Percentiles rank a stretch among this genome's conserved stretches.
phyloP scores from a whole-genome alignment of 2,797 vertebrate genomes.

The Fistularia tabacaria region DNA sequence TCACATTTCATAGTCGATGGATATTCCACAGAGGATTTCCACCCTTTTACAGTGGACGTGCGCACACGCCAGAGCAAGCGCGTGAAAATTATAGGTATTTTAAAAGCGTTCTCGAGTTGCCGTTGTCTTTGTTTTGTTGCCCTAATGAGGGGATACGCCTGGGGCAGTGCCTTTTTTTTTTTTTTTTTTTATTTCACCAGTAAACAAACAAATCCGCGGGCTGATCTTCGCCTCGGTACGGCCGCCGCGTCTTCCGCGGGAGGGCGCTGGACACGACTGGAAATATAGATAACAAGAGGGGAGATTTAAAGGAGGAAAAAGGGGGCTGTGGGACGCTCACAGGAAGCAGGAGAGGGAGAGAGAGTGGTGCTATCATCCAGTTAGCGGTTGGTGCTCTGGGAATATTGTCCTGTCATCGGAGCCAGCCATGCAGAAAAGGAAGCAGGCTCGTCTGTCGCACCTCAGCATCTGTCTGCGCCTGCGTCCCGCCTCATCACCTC shows the following conservation, averaged over 20 bases:
- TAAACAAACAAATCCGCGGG: constrained; percentile 62
- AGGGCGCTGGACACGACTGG: background rate
- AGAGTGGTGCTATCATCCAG: constrained; percentile 75
- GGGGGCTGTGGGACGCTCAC: background rate
- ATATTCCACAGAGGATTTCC: constrained; percentile 65
- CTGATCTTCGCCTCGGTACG: constrained; percentile 51
- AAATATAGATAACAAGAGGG: background rate
- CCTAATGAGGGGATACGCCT: constrained; percentile 56
- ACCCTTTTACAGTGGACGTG: constrained; percentile 42
- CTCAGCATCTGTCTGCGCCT: constrained; percentile 66
- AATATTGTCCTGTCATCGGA: constrained; percentile 77
- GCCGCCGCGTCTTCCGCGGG: constrained; percentile 6
- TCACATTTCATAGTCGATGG: constrained; percentile 68
- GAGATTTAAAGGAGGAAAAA: background rate
- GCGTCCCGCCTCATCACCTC: constrained; percentile 49
- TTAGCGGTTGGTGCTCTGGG: constrained; percentile 71
- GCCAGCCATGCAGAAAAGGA: constrained; percentile 66
- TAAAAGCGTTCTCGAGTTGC: constrained; percentile 58
- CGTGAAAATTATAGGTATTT: constrained; percentile 58
- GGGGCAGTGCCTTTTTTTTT: constrained; percentile 46
- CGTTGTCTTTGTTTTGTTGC: constrained; percentile 56
- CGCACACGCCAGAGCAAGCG: constrained; percentile 4
- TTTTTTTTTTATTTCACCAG: constrained; percentile 35
- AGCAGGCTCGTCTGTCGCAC: constrained; percentile 75
- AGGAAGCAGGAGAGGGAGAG: constrained; percentile 23